These are phyloP conservation scores for Chrosomus eos DNA, from an alignment of 2,797 vertebrate species.

Conservation along the genomic window DNA sequence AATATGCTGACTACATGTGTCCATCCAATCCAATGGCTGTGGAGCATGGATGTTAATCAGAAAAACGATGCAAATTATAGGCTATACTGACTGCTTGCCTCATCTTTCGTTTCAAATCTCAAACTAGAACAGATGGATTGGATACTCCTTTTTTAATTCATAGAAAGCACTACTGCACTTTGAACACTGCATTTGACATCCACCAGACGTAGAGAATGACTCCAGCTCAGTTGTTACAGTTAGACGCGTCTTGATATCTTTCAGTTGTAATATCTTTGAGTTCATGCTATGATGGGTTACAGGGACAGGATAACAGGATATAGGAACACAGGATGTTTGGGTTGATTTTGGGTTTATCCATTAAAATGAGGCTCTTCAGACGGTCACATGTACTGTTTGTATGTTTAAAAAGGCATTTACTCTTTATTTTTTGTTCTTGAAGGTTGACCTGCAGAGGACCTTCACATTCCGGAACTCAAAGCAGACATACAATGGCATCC, in stretches of 20 bases:
- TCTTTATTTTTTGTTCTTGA: neutral
- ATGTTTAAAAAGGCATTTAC: constrained; percentile 15
- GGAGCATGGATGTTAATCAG: neutral
- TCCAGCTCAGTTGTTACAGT: neutral
- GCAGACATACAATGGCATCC: constrained; percentile 94
- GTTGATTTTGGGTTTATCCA: neutral
- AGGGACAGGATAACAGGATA: neutral
- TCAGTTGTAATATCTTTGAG: neutral
- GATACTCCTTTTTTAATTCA: neutral
- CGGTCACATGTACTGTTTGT: neutral
- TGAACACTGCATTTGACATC: neutral
- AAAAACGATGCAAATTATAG: neutral
- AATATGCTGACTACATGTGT: neutral
- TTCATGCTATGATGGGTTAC: neutral
- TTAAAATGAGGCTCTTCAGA: constrained; percentile 14
- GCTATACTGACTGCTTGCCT: neutral
- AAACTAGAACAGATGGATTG: neutral
- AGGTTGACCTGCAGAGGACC: constrained; percentile 93
- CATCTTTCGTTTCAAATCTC: neutral
- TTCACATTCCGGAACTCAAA: constrained; percentile 98
- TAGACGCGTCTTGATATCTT: neutral
- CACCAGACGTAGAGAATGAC: neutral
- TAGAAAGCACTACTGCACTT: neutral
- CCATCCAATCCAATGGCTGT: too few species aligned
- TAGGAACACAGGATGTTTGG: constrained; percentile 6